Base-by-base conservation (phyloP, 2,888 invertebrate genomes). In the Villa cingulata region DNA sequence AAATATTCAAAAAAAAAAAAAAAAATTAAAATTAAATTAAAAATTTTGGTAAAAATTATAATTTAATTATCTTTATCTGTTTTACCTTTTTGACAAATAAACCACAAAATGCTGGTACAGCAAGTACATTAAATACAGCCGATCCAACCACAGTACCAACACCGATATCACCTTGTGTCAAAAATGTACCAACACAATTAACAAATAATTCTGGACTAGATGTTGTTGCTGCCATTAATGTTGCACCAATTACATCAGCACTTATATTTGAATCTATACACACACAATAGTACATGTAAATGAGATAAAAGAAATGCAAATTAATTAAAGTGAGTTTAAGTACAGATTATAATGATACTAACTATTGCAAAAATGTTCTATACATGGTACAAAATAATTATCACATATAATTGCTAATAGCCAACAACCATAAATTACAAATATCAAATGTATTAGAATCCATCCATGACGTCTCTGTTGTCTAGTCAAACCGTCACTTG, bases 201-300 rank as follows among this genome's bases (percentile, higher is more conserved):
- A 88, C 84, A 70, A 89, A 89, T 51, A 89, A 70, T 68, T 91
- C 90, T 0, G 90, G 88, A 50, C 86, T 84, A 1, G 86, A 86
- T 51, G 86, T 87, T 0, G 89, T 90, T 1, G 86, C 80, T 0
- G 90, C 89, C 90, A 91, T 90, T 60, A 91, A 86, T 0, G 90
- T 90, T 1, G 89, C 90, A 0, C 89, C 89, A 0, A 89, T 88
- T 20, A 90, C 81, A 59, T 90, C 89, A 54, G 79, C 75, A 9
- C 77, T 74, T 70, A 85, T 74, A 44, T 77, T 70, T 41, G 82
- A 60, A 49, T 72, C 81, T 83, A 10, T 19, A 12, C 12, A 32
- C 9, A 32, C 9, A 32, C 9, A 32, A 32, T 12, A 32, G 12
- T 12, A 12, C 29, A 12, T 12, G 4, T 6, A 23, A 23, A 23